These are phyloP conservation scores for Diglossa cyanea DNA, from an alignment of 2,797 vertebrate species.

Conservation along the genomic window DNA sequence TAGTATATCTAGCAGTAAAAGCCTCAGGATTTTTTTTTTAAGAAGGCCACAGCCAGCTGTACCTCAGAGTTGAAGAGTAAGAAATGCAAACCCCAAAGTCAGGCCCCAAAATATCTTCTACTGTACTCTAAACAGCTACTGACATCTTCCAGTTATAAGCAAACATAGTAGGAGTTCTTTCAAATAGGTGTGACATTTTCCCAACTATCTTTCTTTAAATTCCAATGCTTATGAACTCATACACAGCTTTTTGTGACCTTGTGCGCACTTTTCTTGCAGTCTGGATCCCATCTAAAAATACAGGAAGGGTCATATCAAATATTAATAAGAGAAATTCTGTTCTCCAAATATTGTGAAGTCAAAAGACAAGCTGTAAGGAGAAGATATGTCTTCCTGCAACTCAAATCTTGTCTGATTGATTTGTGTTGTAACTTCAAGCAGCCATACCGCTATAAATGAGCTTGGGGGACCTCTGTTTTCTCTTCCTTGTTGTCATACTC, in stretches of 20 bases:
- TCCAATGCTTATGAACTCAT: not conserved
- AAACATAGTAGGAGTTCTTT: not conserved
- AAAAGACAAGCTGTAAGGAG: not conserved
- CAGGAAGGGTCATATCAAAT: not conserved
- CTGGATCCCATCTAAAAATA: not conserved
- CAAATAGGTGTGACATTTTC: not conserved
- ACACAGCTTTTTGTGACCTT: not conserved
- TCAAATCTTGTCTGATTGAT: not conserved
- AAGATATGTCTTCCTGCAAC: not conserved
- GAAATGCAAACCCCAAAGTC: not conserved
- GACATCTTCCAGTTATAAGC: not conserved
- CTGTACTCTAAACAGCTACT: not conserved
- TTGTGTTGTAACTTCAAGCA: not conserved
- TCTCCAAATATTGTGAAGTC: not conserved
- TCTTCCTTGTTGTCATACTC: not conserved
- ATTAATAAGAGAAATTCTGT: not conserved
- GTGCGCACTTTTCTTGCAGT: not conserved
- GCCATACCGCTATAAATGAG: not conserved
- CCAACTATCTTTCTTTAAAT: not conserved
- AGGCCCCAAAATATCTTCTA: not conserved
- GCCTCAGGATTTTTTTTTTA: not conserved
- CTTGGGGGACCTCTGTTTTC: not conserved
- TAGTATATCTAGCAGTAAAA: not conserved
- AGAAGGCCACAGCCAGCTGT: not conserved
- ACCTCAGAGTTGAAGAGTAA: not conserved